A percentile compares a stretch with the other conserved stretches of the same genome.
These are phyloP conservation scores for Drosophila equinoxialis DNA, from an alignment of 1,140 invertebrate genomes.

Conservation along the genomic window DNA sequence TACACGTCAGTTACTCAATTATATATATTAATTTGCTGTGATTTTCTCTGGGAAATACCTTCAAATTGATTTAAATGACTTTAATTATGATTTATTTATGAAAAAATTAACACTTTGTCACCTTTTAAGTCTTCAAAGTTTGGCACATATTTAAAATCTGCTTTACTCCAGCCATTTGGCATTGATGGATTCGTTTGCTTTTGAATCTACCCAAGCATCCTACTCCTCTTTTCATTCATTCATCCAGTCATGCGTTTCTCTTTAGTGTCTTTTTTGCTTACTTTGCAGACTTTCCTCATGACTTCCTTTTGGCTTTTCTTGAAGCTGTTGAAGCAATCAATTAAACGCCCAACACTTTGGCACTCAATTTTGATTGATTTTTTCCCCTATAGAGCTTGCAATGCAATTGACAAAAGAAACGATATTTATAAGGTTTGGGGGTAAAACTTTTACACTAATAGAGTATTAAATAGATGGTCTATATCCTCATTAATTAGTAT, in stretches of 20 bases:
- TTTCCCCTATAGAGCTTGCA: constrained; percentile 6
- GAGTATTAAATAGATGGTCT: constrained; percentile 34
- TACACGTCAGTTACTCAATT: background rate
- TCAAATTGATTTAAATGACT: background rate
- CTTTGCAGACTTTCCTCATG: no score
- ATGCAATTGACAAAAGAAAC: background rate
- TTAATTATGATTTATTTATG: constrained; percentile 13
- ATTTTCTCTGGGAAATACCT: background rate
- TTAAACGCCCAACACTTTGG: constrained; percentile 64
- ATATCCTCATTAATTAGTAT: constrained; percentile 52
- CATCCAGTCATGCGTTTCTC: constrained; percentile 6
- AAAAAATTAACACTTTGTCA: constrained; percentile 5
- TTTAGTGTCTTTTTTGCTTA: constrained; percentile 4
- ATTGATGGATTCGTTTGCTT: constrained; percentile 3
- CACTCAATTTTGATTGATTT: constrained; percentile 71
- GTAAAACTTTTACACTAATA: constrained; percentile 24
- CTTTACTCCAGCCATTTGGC: constrained; percentile 15
- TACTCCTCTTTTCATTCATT: background rate
- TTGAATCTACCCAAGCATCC: background rate
- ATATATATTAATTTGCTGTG: background rate
- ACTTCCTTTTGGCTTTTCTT: constrained; percentile 10
- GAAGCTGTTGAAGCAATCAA: constrained; percentile 58
- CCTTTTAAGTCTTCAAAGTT: background rate
- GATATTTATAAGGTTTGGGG: background rate
- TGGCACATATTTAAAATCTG: constrained; percentile 8